Evolutionary conservation across 2,113 vertebrate species (phyloP).

Genomic region (Phylloscopus whistleri): DNA sequence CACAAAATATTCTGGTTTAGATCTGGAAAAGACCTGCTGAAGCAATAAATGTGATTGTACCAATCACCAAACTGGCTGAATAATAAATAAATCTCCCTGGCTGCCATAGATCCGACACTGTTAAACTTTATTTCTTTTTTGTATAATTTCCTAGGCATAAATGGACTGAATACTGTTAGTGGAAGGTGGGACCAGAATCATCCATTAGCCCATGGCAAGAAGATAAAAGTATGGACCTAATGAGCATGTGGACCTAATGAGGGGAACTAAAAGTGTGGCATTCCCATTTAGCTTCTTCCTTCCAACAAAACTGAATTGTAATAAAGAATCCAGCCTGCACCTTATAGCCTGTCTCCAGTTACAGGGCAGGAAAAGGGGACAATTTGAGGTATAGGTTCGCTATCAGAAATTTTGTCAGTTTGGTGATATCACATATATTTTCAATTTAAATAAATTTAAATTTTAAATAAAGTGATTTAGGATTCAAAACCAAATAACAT

Average conservation of each 20-base stretch:
- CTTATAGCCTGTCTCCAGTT: not conserved
- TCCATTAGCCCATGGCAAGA: not conserved
- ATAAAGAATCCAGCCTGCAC: not conserved
- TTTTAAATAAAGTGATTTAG: not conserved
- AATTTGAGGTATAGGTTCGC: not conserved
- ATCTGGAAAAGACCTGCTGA: not conserved
- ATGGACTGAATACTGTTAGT: not conserved
- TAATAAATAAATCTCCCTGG: not conserved
- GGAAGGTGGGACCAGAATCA: not conserved
- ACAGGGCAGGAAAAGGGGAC: not conserved
- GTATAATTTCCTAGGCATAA: not conserved
- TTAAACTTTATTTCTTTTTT: not conserved
- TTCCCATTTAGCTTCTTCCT: not conserved
- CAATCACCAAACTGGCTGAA: not conserved
- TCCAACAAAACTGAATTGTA: not conserved
- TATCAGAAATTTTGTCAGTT: not conserved
- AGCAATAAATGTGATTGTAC: not conserved
- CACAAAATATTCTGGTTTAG: not conserved
- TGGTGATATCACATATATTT: not conserved
- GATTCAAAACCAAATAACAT: not conserved
- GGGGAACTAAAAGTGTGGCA: not conserved
- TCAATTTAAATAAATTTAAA: not conserved
- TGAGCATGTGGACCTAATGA: not conserved
- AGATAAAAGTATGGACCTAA: not conserved
- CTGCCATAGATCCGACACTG: not conserved